Evolutionary conservation across 2,888 invertebrate genomes (phyloP), one percentile per base, ranked within the genome.

Genomic region (Lumbricus terrestris): DNA sequence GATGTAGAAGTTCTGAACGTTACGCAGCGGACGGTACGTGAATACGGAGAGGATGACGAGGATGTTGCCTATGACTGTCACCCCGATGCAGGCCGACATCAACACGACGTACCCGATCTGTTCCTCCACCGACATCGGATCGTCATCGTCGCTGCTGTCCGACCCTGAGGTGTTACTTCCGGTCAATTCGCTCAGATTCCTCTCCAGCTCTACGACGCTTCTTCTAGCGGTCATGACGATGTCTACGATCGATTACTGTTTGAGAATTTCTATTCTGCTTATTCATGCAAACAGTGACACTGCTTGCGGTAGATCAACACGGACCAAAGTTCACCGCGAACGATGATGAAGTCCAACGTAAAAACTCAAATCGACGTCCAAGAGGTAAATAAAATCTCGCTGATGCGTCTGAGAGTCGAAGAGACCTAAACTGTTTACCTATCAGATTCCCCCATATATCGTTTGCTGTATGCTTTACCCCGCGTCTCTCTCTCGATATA

Each of bases 1-100:
- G 83, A 93, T 92, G 90, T 93, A 93, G 90, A 92, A 93, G 91
- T 93, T 93, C 54, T 92, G 92, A 29, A 93, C 93, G 29, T 91
- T 92, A 34, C 91, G 88, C 35, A 93, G 92, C 13, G 93, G 92
- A 88, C 92, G 90, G 91, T 93, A 92, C 18, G 93, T 92, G 91
- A 92, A 92, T 15, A 93, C 93, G 8, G 93, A 92, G 33, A 93
- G 35, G 42, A 93, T 92, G 88, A 93, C 93, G n/a, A 93, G 92
- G 15, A 92, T 91, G 90, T 93, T 93, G 29, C 93, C 93, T 54
- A 92, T 90, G 16, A 93, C 90, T 1, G 93, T 92, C 29, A 91
- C 90, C 11, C 91, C 88, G 88, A 92, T 92, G 89, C 93, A 91
- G 15, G 90, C 47, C 0, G 90, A 90, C 88, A 91, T 91, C 5